Base-by-base conservation (phyloP, 2,797 vertebrate genomes). In the Peromyscus attwateri region DNA sequence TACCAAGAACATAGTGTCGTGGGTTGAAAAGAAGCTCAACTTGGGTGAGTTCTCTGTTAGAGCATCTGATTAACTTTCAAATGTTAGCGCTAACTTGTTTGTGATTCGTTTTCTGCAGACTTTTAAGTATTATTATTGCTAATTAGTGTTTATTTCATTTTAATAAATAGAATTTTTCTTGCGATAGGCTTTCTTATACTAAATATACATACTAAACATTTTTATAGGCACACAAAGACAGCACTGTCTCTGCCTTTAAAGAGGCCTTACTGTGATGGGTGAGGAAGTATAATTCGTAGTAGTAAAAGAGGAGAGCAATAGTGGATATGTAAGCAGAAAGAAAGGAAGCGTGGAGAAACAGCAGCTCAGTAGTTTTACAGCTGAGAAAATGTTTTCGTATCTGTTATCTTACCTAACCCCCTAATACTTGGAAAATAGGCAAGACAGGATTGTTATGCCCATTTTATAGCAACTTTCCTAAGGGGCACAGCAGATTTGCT, bases 21-120 rank as follows among this genome's bases (percentile, higher is more conserved):
- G 99, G 99, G 99, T 99, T 98, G 99, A 99, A 94, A 99, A 99
- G 98, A 99, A 99, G 83, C 99, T 99, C 98, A 99, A 97, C 89
- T 97, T 99, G 98, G 99, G 99, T 99, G 98, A 99, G 99, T 99
- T 96, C 89, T 94, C 97, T 93, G 98, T 98, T 97, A 89, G 97
- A 94, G 75, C 76, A 92, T 98, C 95, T 98, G 97, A 98, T 98
- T 97, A 98, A 97, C 96, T 98, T 98, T 98, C 92, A 97, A 97
- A 84, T 96, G n/a, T 96, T 98, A 98, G 95, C 98, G 98, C 97
- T 97, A 97, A 98, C 96, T 98, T 97, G 97, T 97, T 98, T 98
- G 92, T 97, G 91, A 97, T 96, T 97, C 82, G 90, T 98, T 98
- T 98, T 98, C 97, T 98, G 87, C 83, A 98, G 98, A 97, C 96